Conservation (phyloP, 2,888 invertebrate species). For the Eubasilissa splendida region DNA sequence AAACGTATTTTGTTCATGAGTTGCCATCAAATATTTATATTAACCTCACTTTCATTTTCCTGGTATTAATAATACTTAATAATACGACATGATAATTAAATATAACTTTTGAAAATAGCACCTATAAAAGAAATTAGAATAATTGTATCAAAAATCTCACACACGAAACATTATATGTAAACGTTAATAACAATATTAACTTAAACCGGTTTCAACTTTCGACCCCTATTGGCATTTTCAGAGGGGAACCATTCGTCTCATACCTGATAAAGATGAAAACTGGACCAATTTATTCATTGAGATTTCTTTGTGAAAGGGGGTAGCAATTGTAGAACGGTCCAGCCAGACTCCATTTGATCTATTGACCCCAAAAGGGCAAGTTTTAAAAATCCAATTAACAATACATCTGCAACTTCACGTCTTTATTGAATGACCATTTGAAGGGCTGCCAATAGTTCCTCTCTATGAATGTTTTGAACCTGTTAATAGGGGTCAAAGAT, state of each 20-base stretch:
- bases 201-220: neutral
- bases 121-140: too few relatives aligned
- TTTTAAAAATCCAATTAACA: neutral
- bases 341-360: constrained; percentile 36
- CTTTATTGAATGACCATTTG: neutral
- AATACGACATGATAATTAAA: too few relatives aligned
- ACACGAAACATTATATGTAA: too few relatives aligned
- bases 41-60: too few relatives aligned
- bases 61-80: too few relatives aligned
- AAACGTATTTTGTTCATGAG: too few relatives aligned
- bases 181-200: too few relatives aligned
- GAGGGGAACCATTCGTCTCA: neutral
- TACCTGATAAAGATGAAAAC: constrained; percentile 48
- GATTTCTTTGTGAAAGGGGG: constrained; percentile 15
- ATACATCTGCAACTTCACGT: neutral
- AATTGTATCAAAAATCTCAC: too few relatives aligned
- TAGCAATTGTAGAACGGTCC: neutral
- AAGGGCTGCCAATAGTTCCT: neutral
- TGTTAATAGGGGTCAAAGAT: constrained; percentile 14
- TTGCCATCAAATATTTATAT: too few relatives aligned
- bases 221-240: neutral
- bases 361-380: neutral
- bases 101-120: too few relatives aligned
- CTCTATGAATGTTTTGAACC: neutral
- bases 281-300: constrained; percentile 39